Evolutionary conservation across 2,888 invertebrate genomes (phyloP).

Genomic region (Amitus sp.): DNA sequence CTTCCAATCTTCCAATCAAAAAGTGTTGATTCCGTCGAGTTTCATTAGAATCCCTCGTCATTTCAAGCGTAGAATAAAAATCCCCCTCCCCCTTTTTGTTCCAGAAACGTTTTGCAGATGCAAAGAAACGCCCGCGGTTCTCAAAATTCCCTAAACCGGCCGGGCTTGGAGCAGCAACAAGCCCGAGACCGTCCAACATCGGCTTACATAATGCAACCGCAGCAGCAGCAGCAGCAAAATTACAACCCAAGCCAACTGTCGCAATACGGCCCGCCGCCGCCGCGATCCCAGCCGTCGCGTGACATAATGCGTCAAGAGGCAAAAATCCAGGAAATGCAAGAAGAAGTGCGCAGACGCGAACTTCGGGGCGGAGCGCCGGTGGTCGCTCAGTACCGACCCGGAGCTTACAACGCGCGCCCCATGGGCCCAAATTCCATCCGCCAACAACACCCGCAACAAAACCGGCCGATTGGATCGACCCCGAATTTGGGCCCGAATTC

Average conservation of each 20-base stretch:
- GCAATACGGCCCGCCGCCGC: constrained; percentile 57
- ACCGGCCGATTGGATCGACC: constrained; percentile 59
- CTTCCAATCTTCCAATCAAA: not conserved
- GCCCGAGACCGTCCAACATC: constrained; percentile 70
- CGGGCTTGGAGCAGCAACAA: constrained; percentile 65
- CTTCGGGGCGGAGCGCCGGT: constrained; percentile 55
- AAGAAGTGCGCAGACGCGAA: constrained; percentile 75
- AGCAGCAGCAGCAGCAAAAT: constrained; percentile 47
- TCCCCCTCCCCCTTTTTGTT: too few relatives aligned
- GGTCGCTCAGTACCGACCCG: constrained; percentile 53
- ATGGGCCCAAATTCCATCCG: constrained; percentile 50
- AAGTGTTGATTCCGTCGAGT: too few relatives aligned
- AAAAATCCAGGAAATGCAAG: constrained; percentile 83
- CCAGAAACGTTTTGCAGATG: constrained; percentile 57
- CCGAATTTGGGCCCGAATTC: constrained; percentile 54
- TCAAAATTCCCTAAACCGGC: constrained; percentile 70
- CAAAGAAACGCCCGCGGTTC: constrained; percentile 68
- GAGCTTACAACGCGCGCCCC: constrained; percentile 49
- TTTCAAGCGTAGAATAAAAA: too few relatives aligned
- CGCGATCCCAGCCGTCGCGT: constrained; percentile 66
- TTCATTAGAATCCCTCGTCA: too few relatives aligned
- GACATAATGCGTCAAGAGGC: constrained; percentile 70
- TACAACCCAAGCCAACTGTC: constrained; percentile 46
- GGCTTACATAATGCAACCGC: constrained; percentile 65
- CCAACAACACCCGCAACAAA: constrained; percentile 43